Percentiles rank a stretch among this genome's conserved stretches.
phyloP scores from a whole-genome alignment of 2,797 vertebrate genomes.

The Pseudochirops cupreus region DNA sequence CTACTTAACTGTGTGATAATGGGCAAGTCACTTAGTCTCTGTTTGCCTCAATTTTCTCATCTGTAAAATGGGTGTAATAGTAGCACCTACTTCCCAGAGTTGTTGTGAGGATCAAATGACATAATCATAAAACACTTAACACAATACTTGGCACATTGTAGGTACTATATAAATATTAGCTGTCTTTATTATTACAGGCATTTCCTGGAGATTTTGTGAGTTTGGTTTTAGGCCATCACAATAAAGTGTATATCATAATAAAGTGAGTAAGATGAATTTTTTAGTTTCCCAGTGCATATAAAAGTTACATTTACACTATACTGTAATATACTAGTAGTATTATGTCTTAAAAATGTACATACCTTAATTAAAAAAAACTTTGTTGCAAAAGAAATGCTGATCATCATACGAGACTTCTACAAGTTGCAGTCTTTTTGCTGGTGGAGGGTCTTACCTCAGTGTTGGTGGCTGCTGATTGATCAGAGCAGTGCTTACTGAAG shows the following conservation, averaged over 20 bases:
- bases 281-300: not conserved
- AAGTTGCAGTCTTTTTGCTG: not conserved
- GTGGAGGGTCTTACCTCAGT: not conserved
- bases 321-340: too few species aligned
- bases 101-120: not conserved
- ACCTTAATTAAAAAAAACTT: not conserved
- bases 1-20: not conserved
- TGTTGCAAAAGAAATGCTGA: not conserved
- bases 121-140: not conserved
- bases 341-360: too few species aligned
- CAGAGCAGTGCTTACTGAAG: not conserved
- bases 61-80: not conserved
- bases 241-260: not conserved
- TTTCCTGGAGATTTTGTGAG: not conserved
- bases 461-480: not conserved
- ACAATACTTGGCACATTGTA: not conserved
- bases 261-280: not conserved
- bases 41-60: not conserved
- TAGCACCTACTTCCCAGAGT: not conserved
- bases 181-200: not conserved
- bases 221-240: not conserved
- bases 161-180: not conserved
- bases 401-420: not conserved
- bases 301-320: not conserved
- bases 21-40: not conserved